Base-by-base conservation (phyloP, 1,140 invertebrate genomes). In the Macrobrachium nipponense region DNA sequence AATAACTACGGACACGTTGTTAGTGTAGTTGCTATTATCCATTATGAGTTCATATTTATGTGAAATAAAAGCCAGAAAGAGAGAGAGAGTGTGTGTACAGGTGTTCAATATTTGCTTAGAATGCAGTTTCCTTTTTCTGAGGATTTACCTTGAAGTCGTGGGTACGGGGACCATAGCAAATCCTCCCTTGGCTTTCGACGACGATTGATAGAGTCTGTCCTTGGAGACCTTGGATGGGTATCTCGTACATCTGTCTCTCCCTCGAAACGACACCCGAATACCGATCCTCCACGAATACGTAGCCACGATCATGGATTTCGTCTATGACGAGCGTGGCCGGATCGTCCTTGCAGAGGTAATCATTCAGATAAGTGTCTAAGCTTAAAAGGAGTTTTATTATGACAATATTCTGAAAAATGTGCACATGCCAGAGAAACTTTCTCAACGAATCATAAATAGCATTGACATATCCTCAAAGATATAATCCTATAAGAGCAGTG, bases 231-330 rank as follows among this genome's bases (percentile, higher is more conserved):
- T 80, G 90, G 7, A 93, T 88, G 10, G 91, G 89, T n/a, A 91
- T 43, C 18, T 77, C 80, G 44, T 80, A 87, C 59, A 89, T 58
- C 23, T 89, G 73, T 66, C 90, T 87, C 62, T 89, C 86, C 76
- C 91, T 83, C 80, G 90, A 89, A 20, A 92, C 76, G 62, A 91
- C 87, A 11, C 92, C 92, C 14, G 86, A 80, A 17, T 86, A 77
- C 5, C 58, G 15, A 23, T 83, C 77, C 90, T 97, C 93, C 0
- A 97, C 91, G 90, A 94, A 96, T 62, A 97, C 93, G 75, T 95
- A 93, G 3, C 94, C 95, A 85, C 95, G 92, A 91, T 98, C 96
- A 23, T 93, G 92, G 3, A 95, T 91, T 27, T 93, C 92, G 3
- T 89, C 88, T 14, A 95, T 92, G 64, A 91, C 89, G 0, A 97